Conservation (phyloP, 1,140 invertebrate genomes). For the Pseudoatta argentina region DNA sequence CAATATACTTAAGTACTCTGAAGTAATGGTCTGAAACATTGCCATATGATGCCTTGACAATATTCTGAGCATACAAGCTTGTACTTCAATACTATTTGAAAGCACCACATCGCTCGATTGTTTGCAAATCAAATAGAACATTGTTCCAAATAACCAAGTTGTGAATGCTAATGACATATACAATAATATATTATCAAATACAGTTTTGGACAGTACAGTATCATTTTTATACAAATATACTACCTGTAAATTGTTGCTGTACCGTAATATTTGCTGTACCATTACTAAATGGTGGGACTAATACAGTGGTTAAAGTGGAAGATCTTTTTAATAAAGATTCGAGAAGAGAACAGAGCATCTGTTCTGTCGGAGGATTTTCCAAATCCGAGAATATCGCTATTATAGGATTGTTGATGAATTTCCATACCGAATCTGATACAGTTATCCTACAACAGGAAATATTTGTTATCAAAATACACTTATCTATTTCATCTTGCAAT, state of each 20-base stretch:
- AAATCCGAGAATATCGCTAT: constrained; percentile 78
- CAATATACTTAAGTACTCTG: constrained; percentile 79
- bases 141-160: constrained; percentile 83
- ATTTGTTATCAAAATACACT: background rate
- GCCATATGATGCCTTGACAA: constrained; percentile 76
- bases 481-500: background rate
- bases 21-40: constrained; percentile 77
- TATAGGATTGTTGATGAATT: constrained; percentile 78
- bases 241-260: constrained; percentile 77
- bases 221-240: background rate
- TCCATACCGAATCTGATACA: constrained; percentile 76
- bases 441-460: constrained; percentile 55
- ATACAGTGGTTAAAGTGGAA: constrained; percentile 77
- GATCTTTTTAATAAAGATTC: constrained; percentile 78
- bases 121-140: constrained; percentile 79
- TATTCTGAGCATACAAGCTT: constrained; percentile 81
- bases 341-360: constrained; percentile 74
- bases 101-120: constrained; percentile 73
- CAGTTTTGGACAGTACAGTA: constrained; percentile 9
- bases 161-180: constrained; percentile 77
- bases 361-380: constrained; percentile 71
- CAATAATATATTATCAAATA: background rate
- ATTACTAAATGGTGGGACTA: constrained; percentile 76
- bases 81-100: constrained; percentile 78
- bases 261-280: constrained; percentile 64